Conservation (phyloP, 1,140 invertebrate species). For the Anastrepha obliqua region DNA sequence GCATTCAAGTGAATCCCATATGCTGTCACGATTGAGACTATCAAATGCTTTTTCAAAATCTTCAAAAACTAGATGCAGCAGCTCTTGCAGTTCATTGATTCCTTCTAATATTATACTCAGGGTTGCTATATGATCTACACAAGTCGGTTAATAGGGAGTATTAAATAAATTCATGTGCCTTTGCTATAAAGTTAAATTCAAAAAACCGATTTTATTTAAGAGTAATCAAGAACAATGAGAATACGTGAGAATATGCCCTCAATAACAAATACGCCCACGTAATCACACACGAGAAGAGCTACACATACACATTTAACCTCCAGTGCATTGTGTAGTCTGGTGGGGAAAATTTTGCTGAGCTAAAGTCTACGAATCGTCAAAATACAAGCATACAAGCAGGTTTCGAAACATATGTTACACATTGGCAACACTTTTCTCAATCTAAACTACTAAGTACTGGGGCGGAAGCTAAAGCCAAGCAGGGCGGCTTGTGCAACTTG, state of each 20-base stretch:
- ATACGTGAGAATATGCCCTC: constrained; percentile 13
- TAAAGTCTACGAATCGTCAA: not conserved
- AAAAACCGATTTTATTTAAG: not conserved
- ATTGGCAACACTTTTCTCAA: constrained; percentile 4
- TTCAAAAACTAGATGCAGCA: too few species aligned
- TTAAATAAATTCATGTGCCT: too few species aligned
- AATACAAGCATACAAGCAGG: not conserved
- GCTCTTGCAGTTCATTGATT: too few species aligned
- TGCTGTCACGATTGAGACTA: too few species aligned
- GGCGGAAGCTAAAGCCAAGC: constrained; percentile 20
- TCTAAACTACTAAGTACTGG: not conserved
- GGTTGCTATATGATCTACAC: too few species aligned
- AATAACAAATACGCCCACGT: constrained; percentile 27
- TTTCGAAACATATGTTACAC: constrained; percentile 2
- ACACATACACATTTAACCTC: not conserved
- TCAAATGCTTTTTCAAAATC: too few species aligned
- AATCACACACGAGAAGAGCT: not conserved
- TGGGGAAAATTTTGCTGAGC: constrained; percentile 29
- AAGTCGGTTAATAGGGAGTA: too few species aligned
- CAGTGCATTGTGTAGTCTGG: not conserved
- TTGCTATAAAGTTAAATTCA: too few species aligned
- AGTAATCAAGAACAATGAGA: not conserved
- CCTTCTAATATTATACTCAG: too few species aligned
- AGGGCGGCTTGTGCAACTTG: not conserved
- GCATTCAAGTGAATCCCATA: too few species aligned